Conservation (phyloP, 2,797 vertebrate species). For the Tarsius wallacei region DNA sequence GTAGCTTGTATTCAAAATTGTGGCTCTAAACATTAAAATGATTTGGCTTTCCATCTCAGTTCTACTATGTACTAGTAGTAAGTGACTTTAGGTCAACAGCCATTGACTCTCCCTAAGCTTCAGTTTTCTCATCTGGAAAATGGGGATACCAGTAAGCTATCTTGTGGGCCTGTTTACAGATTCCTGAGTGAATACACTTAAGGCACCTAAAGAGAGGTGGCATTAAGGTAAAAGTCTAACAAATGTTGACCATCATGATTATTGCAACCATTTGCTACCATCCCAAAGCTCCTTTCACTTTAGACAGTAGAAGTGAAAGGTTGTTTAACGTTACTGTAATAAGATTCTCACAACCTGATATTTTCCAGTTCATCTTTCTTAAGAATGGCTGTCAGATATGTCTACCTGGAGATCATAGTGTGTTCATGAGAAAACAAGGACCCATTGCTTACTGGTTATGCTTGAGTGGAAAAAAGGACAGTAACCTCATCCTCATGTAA, state of each 20-base stretch:
- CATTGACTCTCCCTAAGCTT: neutral
- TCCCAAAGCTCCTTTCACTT: neutral
- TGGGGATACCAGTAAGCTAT: neutral
- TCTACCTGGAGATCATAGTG: neutral
- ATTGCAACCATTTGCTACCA: neutral
- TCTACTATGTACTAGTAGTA: neutral
- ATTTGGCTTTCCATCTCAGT: neutral
- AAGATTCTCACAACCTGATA: neutral
- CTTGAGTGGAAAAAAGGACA: neutral
- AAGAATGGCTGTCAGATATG: neutral
- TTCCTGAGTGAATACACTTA: neutral
- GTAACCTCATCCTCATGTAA: neutral
- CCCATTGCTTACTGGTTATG: neutral
- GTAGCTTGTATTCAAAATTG: neutral
- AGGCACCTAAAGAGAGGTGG: neutral
- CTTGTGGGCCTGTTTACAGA: neutral
- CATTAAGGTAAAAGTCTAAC: neutral
- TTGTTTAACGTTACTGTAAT: neutral
- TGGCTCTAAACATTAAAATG: neutral
- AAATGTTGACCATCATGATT: neutral
- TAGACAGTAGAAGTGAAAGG: neutral
- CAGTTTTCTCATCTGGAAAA: neutral
- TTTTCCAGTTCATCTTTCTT: conserved; percentile 41
- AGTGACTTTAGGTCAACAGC: neutral
- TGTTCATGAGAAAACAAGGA: neutral